phyloP scores from a whole-genome alignment of 2,888 invertebrate species.

The Hirudinaria manillensis region DNA sequence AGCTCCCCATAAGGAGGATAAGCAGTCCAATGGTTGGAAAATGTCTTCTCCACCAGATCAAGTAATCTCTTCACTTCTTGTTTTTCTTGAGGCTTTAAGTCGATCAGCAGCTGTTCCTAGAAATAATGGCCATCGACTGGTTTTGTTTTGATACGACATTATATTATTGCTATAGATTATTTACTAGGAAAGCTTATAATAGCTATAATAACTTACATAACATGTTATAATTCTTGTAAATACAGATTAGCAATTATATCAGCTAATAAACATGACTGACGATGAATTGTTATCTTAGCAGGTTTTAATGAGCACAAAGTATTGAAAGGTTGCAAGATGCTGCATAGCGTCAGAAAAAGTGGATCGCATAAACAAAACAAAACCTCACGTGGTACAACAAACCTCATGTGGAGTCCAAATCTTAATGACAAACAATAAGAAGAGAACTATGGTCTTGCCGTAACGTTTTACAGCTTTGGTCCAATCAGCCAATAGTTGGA shows the following conservation, averaged over 20 bases:
- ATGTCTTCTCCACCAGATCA: constrained; percentile 44
- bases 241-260: no score
- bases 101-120: constrained; percentile 45
- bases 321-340: no score
- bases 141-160: no score
- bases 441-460: constrained; percentile 50
- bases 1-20: constrained; percentile 49
- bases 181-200: no score
- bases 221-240: no score
- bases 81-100: constrained; percentile 43
- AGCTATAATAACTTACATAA: no score
- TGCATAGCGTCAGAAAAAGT: no score
- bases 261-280: no score
- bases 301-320: no score
- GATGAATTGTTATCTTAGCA: no score
- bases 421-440: constrained; percentile 48
- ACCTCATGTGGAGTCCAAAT: constrained; percentile 51
- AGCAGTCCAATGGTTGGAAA: constrained; percentile 46
- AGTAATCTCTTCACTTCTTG: constrained; percentile 44
- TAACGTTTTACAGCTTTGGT: constrained; percentile 48
- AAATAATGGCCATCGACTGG: no score
- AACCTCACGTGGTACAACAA: not conserved
- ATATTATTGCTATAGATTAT: no score
- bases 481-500: constrained; percentile 49
- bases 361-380: not conserved